Conservation (phyloP, 2,113 vertebrate genomes). For the Cinclus mexicanus region DNA sequence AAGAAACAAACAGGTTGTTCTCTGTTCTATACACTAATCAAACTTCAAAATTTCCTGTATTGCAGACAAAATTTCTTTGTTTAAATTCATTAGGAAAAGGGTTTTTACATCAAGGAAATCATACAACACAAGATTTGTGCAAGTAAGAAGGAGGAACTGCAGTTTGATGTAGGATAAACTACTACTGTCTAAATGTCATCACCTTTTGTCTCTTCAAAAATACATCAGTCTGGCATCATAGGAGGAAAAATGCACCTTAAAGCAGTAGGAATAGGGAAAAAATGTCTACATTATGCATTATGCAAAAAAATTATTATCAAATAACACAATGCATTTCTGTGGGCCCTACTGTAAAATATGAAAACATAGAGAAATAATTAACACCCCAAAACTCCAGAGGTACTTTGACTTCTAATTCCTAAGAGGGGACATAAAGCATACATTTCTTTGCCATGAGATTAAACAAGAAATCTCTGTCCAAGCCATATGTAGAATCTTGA, state of each 20-base stretch:
- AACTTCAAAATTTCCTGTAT: not conserved
- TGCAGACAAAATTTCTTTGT: not conserved
- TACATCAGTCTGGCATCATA: not conserved
- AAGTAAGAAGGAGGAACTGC: not conserved
- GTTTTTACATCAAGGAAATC: not conserved
- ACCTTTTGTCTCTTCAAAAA: not conserved
- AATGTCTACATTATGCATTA: accelerated
- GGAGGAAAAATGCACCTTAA: not conserved
- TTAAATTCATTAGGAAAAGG: not conserved
- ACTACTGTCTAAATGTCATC: not conserved
- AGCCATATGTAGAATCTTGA: not conserved
- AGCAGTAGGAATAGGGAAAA: not conserved
- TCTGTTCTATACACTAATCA: not conserved
- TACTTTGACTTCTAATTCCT: not conserved
- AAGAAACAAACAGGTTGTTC: not conserved
- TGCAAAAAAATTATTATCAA: not conserved
- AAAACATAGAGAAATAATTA: not conserved
- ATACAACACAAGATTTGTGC: not conserved
- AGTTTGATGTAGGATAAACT: not conserved
- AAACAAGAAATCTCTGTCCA: not conserved
- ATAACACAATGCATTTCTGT: not conserved
- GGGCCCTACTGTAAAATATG: not conserved
- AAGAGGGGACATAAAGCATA: not conserved
- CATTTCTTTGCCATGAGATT: not conserved
- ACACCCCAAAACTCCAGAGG: not conserved